These are phyloP conservation scores for Pristionchus fissidentatus DNA, from an alignment of 2,888 invertebrate genomes.

Conservation along the genomic window DNA sequence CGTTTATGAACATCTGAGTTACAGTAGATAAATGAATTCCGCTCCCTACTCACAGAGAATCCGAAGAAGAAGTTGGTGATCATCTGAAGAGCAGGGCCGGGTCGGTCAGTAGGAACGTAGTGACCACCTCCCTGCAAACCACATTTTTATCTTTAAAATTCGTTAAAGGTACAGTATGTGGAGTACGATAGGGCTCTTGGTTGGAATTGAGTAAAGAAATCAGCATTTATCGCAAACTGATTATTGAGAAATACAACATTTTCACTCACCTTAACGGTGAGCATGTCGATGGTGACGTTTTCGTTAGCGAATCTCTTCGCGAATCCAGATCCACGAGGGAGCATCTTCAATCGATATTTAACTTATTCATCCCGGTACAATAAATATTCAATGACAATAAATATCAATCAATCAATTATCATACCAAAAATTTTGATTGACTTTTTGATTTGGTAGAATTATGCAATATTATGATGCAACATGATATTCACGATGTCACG, in stretches of 20 bases:
- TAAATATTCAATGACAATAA: neutral
- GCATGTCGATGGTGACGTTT: slow-evolving; percentile 56
- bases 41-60: slow-evolving; percentile 25
- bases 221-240: neutral
- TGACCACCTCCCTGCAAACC: slow-evolving; percentile 62
- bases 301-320: slow-evolving; percentile 55
- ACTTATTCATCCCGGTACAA: neutral
- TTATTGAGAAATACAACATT: neutral
- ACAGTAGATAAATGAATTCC: neutral
- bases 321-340: slow-evolving; percentile 52
- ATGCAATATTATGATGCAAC: no score
- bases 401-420: no score
- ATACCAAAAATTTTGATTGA: neutral
- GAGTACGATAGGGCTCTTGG: neutral
- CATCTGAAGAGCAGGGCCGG: slow-evolving; percentile 70
- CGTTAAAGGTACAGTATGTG: neutral
- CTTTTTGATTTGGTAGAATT: neutral
- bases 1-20: no score
- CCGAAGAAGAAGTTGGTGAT: slow-evolving; percentile 65
- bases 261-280: slow-evolving; percentile 61
- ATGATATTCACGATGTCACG: neutral
- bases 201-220: neutral
- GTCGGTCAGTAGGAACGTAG: slow-evolving; percentile 66
- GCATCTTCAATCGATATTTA: neutral
- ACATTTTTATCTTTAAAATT: neutral